Evolutionary conservation across 2,888 invertebrate species (phyloP).

Genomic region (Sympetrum striolatum): DNA sequence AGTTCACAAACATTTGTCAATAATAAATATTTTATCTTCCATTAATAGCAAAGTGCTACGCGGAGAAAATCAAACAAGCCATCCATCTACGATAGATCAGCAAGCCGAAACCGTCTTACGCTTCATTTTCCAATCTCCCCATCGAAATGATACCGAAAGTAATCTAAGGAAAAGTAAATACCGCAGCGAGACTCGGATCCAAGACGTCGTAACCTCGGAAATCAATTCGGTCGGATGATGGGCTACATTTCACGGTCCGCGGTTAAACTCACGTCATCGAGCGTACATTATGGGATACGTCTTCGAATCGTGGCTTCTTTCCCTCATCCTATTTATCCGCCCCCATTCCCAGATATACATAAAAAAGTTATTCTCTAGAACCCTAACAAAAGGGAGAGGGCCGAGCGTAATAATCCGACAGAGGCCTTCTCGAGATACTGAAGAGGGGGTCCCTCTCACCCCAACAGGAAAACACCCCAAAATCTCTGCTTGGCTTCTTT

Average conservation of each 20-base stretch:
- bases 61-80: too few species aligned
- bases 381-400: neutral
- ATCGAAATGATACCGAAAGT: neutral
- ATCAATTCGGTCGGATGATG: neutral
- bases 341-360: neutral
- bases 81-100: too few species aligned
- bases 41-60: too few species aligned
- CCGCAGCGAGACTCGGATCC: neutral
- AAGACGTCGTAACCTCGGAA: neutral
- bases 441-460: neutral
- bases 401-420: neutral
- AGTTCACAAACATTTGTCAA: too few species aligned
- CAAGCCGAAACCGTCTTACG: neutral
- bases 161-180: neutral
- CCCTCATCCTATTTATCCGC: neutral
- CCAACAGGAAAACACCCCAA: neutral
- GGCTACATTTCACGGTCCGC: neutral
- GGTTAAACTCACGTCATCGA: neutral
- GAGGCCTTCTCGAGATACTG: neutral
- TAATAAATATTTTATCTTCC: too few species aligned
- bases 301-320: neutral
- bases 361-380: neutral
- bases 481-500: neutral
- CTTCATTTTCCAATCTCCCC: neutral
- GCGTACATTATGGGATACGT: neutral